Base-by-base conservation (phyloP, 2,113 vertebrate species). In the Ctenodactylus gundi region DNA sequence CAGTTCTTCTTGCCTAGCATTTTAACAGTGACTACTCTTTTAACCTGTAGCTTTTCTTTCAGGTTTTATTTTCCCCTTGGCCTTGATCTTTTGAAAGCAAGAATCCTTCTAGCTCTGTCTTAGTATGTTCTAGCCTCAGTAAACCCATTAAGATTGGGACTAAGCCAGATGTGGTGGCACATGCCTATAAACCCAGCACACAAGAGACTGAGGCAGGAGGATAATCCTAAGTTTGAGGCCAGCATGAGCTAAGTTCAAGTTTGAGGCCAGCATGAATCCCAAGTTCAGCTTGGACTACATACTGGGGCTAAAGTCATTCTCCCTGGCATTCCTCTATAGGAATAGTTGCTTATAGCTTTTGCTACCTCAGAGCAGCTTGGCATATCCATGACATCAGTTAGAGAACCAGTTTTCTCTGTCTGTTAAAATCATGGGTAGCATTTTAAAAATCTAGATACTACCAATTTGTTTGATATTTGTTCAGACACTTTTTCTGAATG, bases 281-380 rank as follows among this genome's bases (percentile, higher is more conserved):
- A n/a, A n/a, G n/a, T n/a, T n/a, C n/a, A n/a, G n/a, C n/a, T n/a
- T n/a, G n/a, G n/a, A n/a, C n/a, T n/a, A n/a, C n/a, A n/a, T n/a
- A n/a, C n/a, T n/a, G n/a, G n/a, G 20, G n/a, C 44, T 77, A 41
- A 95, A 36, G 55, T 83, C 68, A 49, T 29, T 7, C 17, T 73
- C 67, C 31, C 14, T 85, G 21, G 29, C 68, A 80, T 25, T 57
- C 57, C 44, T 85, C 49, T 39, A 4, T 2, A 89, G 64, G 78
- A 92, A 92, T 62, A 83, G 31, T 70, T 90, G 15, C 13, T 21
- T n/a, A 18, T 94, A 62, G 12, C 39, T 84, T 93, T 86, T 92
- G 44, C 39, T 67, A 18, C 15, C 17, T 11, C 1, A 36, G 9
- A 55, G 31, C 31, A 81, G 41, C 25, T 95, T 36, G 14, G 11